Evolutionary conservation across 2,797 vertebrate genomes (phyloP), one percentile per base, ranked within the genome.

Genomic region (Sus cebifrons): DNA sequence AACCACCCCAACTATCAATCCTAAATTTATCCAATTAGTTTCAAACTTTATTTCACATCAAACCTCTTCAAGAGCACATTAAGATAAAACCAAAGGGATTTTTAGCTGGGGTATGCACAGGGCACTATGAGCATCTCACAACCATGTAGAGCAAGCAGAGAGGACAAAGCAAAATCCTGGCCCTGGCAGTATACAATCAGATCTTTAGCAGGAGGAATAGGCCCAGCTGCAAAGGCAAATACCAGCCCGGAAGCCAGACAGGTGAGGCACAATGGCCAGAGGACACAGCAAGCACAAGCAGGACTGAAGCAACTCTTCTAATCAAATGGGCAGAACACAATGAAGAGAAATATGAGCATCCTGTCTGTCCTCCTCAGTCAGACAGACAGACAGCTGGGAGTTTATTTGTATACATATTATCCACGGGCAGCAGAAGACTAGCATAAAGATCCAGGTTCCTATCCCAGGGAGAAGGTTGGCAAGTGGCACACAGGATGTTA

Each of bases 131-230:
- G 18, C 27, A 90, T 87, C 77, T 78, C 62, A 91, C 13, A 83
- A 68, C n/a, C 25, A 44, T 6, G 12, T 16, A 75, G 78, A 93
- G 16, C 9, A 88, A 27, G 13, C 78, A 82, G 27, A 86, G 36
- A 91, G 13, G 44, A 84, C 44, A 79, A 82, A 94, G 90, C 15
- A 85, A 91, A 94, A 90, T 60, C 62, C 85, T 84, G 67, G 25
- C 67, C 58, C 12, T 79, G 6, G 17, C 36, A 70, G 15, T 86
- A 54, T 17, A 90, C 58, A 86, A 54, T 62, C 58, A 73, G 68
- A 79, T 62, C 60, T 86, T 86, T 12, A 88, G 83, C 60, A 81
- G 65, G 14, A 96, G 36, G 44, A 65, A 87, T 16, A 87, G 70
- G 56, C 20, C 18, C 21, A 75, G 71, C 32, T 94, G 27, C 74